Percentiles rank a stretch among this genome's conserved stretches.
Evolutionary conservation across 2,113 vertebrate genomes (phyloP).

Genomic region (Bubalus kerabau): DNA sequence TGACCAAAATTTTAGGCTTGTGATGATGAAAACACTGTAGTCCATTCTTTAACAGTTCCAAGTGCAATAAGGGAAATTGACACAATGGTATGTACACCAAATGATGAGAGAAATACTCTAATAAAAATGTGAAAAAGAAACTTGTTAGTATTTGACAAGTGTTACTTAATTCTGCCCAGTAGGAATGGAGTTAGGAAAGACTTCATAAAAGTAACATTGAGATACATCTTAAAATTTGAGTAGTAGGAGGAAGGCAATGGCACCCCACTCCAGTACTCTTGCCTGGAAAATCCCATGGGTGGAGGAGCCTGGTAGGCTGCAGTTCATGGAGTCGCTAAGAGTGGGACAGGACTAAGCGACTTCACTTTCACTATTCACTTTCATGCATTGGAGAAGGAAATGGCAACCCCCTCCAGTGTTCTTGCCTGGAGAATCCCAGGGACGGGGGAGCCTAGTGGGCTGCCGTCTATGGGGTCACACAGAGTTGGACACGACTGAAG

Average conservation of each 20-base stretch:
- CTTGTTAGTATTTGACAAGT: neutral
- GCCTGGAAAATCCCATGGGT: no score
- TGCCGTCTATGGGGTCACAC: no score
- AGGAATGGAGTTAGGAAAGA: neutral
- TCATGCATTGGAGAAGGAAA: no score
- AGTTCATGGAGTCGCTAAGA: no score
- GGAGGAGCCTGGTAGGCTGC: no score
- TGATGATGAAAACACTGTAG: neutral
- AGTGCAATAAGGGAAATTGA: neutral
- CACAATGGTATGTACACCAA: neutral
- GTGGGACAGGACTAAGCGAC: no score
- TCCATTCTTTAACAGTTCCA: neutral
- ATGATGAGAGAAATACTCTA: neutral
- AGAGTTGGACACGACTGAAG: no score
- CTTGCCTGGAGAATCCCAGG: no score
- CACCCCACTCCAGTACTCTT: no score
- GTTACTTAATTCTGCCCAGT: neutral
- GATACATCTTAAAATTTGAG: neutral
- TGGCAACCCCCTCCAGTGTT: no score
- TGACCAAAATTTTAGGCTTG: neutral
- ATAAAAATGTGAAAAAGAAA: neutral
- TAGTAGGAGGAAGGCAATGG: neutral
- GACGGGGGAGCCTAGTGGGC: no score
- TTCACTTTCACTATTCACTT: no score
- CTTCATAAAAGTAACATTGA: neutral